These are phyloP conservation scores for Proteles cristata DNA, from an alignment of 2,113 vertebrate genomes.

Conservation along the genomic window DNA sequence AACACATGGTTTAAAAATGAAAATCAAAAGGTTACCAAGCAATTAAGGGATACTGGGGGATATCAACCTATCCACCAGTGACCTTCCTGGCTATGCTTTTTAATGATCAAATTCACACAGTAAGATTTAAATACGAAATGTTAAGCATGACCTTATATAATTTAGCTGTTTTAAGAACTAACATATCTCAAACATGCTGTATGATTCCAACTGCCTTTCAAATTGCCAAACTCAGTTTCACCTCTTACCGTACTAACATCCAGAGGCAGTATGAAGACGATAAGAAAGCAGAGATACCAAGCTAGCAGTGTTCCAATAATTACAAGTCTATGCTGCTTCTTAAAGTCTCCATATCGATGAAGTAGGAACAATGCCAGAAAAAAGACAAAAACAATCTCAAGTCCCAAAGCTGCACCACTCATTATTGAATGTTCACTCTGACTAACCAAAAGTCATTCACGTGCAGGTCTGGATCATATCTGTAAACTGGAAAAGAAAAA, in stretches of 20 bases:
- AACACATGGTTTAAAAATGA: constrained; percentile 57
- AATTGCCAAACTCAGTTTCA: constrained; percentile 34
- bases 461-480: constrained; percentile 68
- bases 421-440: constrained; percentile 85
- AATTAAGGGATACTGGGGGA: not conserved
- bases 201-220: constrained; percentile 27
- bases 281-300: constrained; percentile 98
- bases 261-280: constrained; percentile 95
- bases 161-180: constrained; percentile 22
- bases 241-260: constrained; percentile 95
- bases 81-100: constrained; percentile 18
- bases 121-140: constrained; percentile 27
- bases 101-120: constrained; percentile 27
- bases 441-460: constrained; percentile 37
- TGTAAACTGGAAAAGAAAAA: constrained; percentile 57
- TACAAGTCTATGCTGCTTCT: constrained; percentile 94
- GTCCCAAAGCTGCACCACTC: constrained; percentile 90
- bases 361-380: constrained; percentile 94
- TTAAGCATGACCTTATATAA: not conserved
- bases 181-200: not conserved
- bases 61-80: not conserved
- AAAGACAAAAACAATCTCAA: constrained; percentile 95
- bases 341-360: constrained; percentile 94
- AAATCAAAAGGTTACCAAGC: constrained; percentile 49
- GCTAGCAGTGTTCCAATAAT: constrained; percentile 94